Base-by-base conservation (phyloP, 2,888 invertebrate genomes). In the Ryuthela nishihirai region DNA sequence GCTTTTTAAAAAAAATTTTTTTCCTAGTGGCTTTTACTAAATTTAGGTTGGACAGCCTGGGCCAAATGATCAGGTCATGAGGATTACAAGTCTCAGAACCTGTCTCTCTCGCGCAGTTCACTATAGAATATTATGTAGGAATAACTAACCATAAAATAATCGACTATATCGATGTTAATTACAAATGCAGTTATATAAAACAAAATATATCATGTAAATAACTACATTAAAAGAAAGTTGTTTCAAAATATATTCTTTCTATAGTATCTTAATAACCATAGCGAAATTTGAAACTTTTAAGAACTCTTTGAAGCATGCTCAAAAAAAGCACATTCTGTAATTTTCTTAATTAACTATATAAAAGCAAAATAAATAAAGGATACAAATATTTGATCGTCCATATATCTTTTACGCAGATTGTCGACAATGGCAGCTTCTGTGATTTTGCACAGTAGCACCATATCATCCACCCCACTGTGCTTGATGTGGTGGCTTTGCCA, bases 401-500 rank as follows among this genome's bases (percentile, higher is more conserved):
- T 79, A 67, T 82, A 81, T 63, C 84, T 72, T 67, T 83, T 83
- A 68, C 79, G 79, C 54, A 84, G 76, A 69, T 84, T 84, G 38
- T 84, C 83, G 39, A 82, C 81, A 67, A 84, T 84, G 64, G 81
- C 78, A 4, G 79, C 77, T 65, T 82, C 82, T 7, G 76, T 77
- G 67, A 83, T 79, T 71, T 81, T 82, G 59, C 81, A 76, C 56
- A 84, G 74, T 12, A 84, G 75, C 34, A 83, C 83, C 84, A 84
- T 83, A 68, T 84, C 84, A 70, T 84, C 84, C 70, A 83, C 83
- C 2, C 84, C 83, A 29, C 81, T 81, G 59, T 82, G 79, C 70
- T 83, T 83, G 69, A 82, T 81, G 78, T 82, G 81, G 73, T 81
- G 80, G 69, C 82, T 82, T 72, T 84, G 83, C 84, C 84, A 84